A percentile compares a stretch with the other conserved stretches of the same genome.
phyloP scores from a whole-genome alignment of 2,888 invertebrate genomes.

The Nephrotoma guestfalica region DNA sequence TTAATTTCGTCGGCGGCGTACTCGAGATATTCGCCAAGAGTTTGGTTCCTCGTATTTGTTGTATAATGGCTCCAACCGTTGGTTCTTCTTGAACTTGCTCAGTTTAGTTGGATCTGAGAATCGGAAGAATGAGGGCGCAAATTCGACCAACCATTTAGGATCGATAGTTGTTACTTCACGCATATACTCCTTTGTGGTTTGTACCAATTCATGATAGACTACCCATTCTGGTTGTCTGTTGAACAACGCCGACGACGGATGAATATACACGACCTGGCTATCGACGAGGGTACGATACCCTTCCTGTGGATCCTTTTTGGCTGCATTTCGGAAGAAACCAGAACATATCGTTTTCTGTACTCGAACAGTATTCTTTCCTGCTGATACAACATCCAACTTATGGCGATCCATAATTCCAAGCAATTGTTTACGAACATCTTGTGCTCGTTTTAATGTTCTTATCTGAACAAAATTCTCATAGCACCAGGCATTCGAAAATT shows the following conservation, averaged over 20 bases:
- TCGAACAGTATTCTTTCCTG: conserved; percentile 86
- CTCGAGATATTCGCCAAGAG: conserved; percentile 95
- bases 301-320: conserved; percentile 98
- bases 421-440: conserved; percentile 95
- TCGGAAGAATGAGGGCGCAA: conserved; percentile 97
- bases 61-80: conserved; percentile 90
- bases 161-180: conserved; percentile 93
- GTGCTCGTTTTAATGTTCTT: conserved; percentile 87
- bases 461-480: conserved; percentile 99
- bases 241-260: conserved; percentile 94
- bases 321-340: conserved; percentile 97
- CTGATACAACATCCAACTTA: conserved; percentile 91
- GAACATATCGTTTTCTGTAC: conserved; percentile 97
- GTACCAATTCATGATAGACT: conserved; percentile 95
- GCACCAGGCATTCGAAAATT: conserved; percentile 98
- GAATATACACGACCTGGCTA: conserved; percentile 96
- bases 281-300: conserved; percentile 95
- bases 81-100: conserved; percentile 98
- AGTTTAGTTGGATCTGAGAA: conserved; percentile 97
- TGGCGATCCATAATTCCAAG: conserved; percentile 96
- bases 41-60: conserved; percentile 99
- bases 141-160: conserved; percentile 97
- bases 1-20: conserved; percentile 74
- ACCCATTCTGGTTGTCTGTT: conserved; percentile 99
- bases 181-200: conserved; percentile 99